A percentile compares a stretch with the other conserved stretches of the same genome.
Conservation (phyloP, 2,888 invertebrate species). For the Ariolimax columbianus region DNA sequence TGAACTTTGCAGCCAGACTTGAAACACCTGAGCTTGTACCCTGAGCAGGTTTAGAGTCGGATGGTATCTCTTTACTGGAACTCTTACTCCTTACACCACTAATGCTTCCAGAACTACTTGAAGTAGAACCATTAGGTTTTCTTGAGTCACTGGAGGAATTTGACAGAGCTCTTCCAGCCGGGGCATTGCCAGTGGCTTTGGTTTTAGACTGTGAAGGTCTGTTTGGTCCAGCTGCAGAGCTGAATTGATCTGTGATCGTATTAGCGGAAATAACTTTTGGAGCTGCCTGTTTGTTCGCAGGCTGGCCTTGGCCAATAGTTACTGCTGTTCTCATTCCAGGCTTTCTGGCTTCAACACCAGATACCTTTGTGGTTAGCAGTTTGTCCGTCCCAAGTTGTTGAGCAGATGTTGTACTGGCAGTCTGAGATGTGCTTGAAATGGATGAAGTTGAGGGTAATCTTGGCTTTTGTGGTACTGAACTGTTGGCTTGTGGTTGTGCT, state of each 20-base stretch:
- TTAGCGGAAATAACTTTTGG: slow-evolving; percentile 22
- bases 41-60: slow-evolving; percentile 5
- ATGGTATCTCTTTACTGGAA: neutral
- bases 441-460: slow-evolving; percentile 10
- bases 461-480: neutral
- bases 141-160: slow-evolving; percentile 11
- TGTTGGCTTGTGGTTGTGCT: slow-evolving; percentile 16
- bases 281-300: neutral
- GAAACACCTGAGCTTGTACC: slow-evolving; percentile 26
- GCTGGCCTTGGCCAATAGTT: neutral
- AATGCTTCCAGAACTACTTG: neutral
- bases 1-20: slow-evolving; percentile 37
- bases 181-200: neutral
- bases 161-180: neutral
- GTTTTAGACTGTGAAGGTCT: neutral
- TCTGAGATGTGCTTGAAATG: neutral
- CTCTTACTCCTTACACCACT: slow-evolving; percentile 2
- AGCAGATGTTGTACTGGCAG: neutral
- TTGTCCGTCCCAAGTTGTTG: neutral
- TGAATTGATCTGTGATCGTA: neutral
- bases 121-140: neutral
- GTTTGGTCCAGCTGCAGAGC: neutral
- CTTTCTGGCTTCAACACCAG: neutral
- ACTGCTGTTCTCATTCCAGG: neutral
- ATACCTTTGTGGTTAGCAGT: neutral